Base-by-base conservation (phyloP, 2,797 vertebrate genomes). In the Chlorospingus semifuscus region DNA sequence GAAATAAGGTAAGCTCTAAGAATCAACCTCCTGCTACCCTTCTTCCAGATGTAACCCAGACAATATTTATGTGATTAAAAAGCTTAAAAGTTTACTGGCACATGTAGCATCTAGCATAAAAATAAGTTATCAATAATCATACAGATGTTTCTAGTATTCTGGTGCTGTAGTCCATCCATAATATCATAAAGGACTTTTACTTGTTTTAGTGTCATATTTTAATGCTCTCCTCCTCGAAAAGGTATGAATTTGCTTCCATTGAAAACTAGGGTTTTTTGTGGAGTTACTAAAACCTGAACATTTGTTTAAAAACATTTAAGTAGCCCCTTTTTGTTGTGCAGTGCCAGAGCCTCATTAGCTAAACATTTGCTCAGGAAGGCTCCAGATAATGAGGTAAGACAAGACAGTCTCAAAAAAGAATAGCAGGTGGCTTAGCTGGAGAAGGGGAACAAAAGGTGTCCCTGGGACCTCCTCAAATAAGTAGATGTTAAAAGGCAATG, bases 161-260 rank as follows among this genome's bases (percentile, higher is more conserved):
- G 63, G 34, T 60, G 41, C 26, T 72, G 26, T 4, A 53, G 15
- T 78, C 63, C 29, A 87, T 34, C 41, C 41, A 4, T 36, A 72
- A 27, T 0, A 1, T 32, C 22, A 15, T 23, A 61, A 50, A 65
- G 21, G 13, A 61, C n/a, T 78, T 83, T 63, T 8, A 8, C n/a
- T 50, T 70, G 7, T 18, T 32, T 19, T 13, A 56, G 4, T 8
- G 16, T 17, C 7, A n/a, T 23, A 72, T 72, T 87, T 34, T 20
- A 61, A 27, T 53, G 72, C 12, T 46, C 5, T 64, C 34, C 30
- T 61, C 26, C 24, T 82, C 59, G 46, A 34, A 81, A 79, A 53
- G 2, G 2, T 50, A 30, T 0, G 0, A 55, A 15, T n/a, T 70
- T 70, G 3, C 20, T 63, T 80, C 42, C 69, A 41, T 4, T 34